Evolutionary conservation across 2,113 vertebrate genomes (phyloP).

Genomic region (Sorex araneus): DNA sequence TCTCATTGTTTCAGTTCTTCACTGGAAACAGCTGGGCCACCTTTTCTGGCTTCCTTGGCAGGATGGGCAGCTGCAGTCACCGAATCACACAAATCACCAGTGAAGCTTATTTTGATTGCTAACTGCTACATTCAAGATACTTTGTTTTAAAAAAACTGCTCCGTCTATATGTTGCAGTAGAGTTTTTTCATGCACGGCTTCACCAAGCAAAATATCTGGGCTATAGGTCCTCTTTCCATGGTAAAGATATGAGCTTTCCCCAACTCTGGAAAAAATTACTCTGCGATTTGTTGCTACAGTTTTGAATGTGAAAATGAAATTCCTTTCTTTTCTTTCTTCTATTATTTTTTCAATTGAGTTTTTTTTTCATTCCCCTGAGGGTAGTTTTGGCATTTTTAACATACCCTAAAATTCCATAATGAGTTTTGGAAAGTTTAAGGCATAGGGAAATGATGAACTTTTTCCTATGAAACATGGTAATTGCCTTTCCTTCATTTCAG

Average conservation of each 20-base stretch:
- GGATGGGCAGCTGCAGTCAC: conserved; percentile 35
- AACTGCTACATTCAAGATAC: conserved; percentile 1
- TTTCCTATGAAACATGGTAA: conserved; percentile 19
- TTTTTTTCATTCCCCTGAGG: not conserved
- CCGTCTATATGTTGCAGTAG: not conserved
- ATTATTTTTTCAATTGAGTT: not conserved
- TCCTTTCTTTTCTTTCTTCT: not conserved
- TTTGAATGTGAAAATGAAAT: conserved; percentile 12
- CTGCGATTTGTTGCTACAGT: not conserved
- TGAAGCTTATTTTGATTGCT: conserved; percentile 71
- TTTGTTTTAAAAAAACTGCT: not conserved
- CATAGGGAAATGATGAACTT: not conserved
- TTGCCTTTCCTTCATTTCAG: not conserved
- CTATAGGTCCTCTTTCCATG: not conserved
- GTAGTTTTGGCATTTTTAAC: conserved; percentile 8
- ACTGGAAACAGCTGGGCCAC: conserved; percentile 55
- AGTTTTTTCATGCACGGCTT: not conserved
- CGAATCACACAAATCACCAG: conserved; percentile 64
- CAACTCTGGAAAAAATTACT: not conserved
- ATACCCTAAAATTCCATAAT: not conserved
- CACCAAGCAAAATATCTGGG: conserved; percentile 24
- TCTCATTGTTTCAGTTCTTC: conserved; percentile 58
- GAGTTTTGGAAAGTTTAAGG: not conserved
- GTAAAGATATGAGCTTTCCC: not conserved
- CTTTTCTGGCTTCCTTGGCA: conserved; percentile 60